Evolutionary conservation across 2,797 vertebrate genomes (phyloP).

Genomic region (Myotis planiceps): DNA sequence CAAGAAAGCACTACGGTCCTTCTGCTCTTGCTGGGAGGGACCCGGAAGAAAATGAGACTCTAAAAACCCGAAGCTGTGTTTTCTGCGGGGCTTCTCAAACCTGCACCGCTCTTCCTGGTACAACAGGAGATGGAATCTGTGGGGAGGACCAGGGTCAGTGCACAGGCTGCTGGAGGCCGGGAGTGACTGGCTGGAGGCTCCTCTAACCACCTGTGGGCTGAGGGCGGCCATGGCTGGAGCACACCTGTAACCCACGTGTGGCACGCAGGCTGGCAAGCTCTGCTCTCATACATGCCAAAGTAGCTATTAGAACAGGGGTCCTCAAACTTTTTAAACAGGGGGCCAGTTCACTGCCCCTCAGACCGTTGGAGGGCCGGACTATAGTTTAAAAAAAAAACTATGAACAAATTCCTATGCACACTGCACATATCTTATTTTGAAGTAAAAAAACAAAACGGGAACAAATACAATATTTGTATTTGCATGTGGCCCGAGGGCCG

Average conservation of each 20-base stretch:
- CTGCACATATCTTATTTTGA: no score
- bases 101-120: not conserved
- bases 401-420: no score
- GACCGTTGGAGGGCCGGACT: no score
- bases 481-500: no score
- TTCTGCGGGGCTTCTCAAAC: not conserved
- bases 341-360: no score
- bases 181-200: not conserved
- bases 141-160: no score
- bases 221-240: not conserved
- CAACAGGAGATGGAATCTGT: not conserved
- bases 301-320: not conserved
- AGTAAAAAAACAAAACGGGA: no score
- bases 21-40: not conserved
- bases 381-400: no score
- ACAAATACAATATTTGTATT: no score
- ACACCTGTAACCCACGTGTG: no score
- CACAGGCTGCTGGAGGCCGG: not conserved
- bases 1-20: not conserved
- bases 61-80: not conserved
- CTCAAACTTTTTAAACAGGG: no score
- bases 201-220: not conserved
- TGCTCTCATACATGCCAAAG: not conserved
- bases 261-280: not conserved
- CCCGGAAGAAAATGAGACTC: not conserved